Evolutionary conservation across 2,113 vertebrate species (phyloP), one percentile per base, ranked within the genome.

Genomic region (Etheostoma cragini): DNA sequence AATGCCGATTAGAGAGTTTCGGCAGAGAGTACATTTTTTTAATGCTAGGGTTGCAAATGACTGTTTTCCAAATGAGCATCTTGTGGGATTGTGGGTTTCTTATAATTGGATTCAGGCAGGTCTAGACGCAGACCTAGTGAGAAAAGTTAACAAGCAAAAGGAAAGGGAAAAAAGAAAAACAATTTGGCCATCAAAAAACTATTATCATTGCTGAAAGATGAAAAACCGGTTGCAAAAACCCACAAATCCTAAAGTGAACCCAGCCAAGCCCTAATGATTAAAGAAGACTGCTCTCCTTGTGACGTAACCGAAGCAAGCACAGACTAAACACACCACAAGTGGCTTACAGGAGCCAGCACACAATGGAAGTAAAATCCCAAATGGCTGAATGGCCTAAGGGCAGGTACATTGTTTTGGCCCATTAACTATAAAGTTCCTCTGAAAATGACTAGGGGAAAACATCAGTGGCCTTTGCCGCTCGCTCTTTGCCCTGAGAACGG

Each of bases 281-380:
- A 69, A 89, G 68, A 77, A 79, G 58, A 87, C 73, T 83, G 72
- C 60, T 17, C 46, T 56, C 4, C 64, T 71, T 85, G 83, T 80
- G 81, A 86, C 15, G 47, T 83, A 72, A 63, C 53, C 8, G 7
- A 68, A 74, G 56, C 87, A 82, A 87, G 78, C 84, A 52, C 74
- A 84, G 88, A 85, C 88, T 89, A 84, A 90, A 87, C 78, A 85
- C 60, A 76, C 74, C 69, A 26, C 81, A 69, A 92, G 70, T 76
- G 80, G 77, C 78, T 72, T 50, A 46, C 78, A 80, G 80, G 82
- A 87, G 76, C 68, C 67, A 26, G 77, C 52, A 10, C 76, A 76
- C 83, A 85, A 84, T 77, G 56, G 49, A 79, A 80, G 68, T 69
- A 78, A 93, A 91, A 90, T 87, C 60, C 86, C 81, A 86, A 79